phyloP scores from a whole-genome alignment of 1,140 invertebrate species.

The Zaprionus nigranus region DNA sequence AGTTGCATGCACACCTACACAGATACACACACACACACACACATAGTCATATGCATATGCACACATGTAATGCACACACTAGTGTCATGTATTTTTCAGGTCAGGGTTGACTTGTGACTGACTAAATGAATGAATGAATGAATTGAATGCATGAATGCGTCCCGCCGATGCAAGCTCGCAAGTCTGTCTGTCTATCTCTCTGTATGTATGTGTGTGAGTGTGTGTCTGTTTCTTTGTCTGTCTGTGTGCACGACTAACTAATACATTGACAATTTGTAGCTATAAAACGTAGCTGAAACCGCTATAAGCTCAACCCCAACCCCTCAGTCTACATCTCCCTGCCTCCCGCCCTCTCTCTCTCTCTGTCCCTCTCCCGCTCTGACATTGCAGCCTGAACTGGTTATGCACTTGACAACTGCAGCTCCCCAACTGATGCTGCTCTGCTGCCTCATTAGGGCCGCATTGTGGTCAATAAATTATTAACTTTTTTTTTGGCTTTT shows the following conservation, averaged over 20 bases:
- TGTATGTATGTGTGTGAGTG: constrained; percentile 39
- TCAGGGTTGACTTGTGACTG: constrained; percentile 84
- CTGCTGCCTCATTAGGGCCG: constrained; percentile 39
- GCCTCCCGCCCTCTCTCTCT: constrained; percentile 14
- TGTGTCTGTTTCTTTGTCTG: constrained; percentile 16
- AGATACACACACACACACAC: constrained; percentile 36
- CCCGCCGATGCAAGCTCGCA: constrained; percentile 38
- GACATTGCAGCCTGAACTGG: constrained; percentile 41
- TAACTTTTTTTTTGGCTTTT: background rate
- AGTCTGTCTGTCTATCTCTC: background rate
- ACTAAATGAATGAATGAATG: constrained; percentile 82
- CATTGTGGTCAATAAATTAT: constrained; percentile 28
- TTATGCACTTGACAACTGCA: constrained; percentile 50
- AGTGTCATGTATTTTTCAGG: constrained; percentile 72
- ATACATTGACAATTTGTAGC: constrained; percentile 78
- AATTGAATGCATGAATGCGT: constrained; percentile 81
- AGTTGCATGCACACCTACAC: constrained; percentile 53
- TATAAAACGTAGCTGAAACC: constrained; percentile 40
- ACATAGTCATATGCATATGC: constrained; percentile 18
- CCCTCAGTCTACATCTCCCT: background rate
- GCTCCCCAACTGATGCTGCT: constrained; percentile 10
- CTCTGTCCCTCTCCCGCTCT: background rate
- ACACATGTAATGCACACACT: constrained; percentile 46
- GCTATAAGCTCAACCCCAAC: constrained; percentile 19
- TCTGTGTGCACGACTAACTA: constrained; percentile 71